Percentiles rank a stretch among this genome's conserved stretches.
These are phyloP conservation scores for Paradisaea rubra DNA, from an alignment of 2,113 vertebrate genomes.

Conservation along the genomic window DNA sequence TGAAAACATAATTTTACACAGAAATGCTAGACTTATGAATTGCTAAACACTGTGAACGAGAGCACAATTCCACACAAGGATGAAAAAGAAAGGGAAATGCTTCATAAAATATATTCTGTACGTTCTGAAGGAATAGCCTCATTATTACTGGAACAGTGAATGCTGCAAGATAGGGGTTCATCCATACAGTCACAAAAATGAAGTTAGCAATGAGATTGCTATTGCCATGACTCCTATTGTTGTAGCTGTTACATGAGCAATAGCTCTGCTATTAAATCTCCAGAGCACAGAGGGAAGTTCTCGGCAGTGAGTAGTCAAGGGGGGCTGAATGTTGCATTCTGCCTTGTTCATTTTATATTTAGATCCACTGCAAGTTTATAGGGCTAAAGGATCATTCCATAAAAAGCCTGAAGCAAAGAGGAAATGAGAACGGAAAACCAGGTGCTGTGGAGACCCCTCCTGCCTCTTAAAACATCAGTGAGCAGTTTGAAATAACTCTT, in stretches of 20 bases:
- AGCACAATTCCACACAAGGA: background rate
- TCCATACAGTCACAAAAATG: background rate
- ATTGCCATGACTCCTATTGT: background rate
- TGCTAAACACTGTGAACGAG: background rate
- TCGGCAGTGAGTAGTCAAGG: background rate
- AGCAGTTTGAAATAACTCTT: background rate
- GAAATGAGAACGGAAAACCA: conserved; percentile 45
- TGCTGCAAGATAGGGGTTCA: background rate
- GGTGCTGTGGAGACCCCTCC: background rate
- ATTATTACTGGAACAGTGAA: background rate
- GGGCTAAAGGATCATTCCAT: background rate
- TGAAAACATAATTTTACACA: background rate
- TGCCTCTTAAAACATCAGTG: background rate
- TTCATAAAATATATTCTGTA: background rate
- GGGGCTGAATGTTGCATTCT: background rate
- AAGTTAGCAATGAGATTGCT: background rate
- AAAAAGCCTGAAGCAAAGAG: background rate
- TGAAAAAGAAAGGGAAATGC: background rate
- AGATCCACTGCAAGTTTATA: conserved; percentile 3
- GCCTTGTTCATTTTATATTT: background rate
- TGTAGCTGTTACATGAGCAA: background rate
- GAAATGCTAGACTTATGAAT: background rate
- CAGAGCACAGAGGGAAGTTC: background rate
- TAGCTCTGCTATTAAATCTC: background rate
- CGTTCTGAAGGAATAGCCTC: background rate